Percentiles rank a stretch among this genome's conserved stretches.
phyloP scores from a whole-genome alignment of 2,888 invertebrate species.

The Ormyrus thymus region DNA sequence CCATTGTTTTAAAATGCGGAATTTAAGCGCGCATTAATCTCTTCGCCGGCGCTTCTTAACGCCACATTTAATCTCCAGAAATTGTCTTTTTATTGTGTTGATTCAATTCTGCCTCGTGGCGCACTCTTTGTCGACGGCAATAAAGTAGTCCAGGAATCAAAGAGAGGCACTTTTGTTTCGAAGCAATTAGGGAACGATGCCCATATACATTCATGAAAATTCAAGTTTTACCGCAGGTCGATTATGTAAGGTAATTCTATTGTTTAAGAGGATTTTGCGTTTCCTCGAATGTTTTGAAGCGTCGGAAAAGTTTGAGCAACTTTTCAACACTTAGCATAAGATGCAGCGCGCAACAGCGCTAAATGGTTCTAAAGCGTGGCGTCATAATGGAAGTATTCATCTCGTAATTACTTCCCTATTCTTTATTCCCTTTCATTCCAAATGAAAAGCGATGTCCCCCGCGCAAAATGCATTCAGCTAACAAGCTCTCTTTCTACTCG shows the following conservation, averaged over 20 bases:
- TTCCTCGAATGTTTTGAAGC: background rate
- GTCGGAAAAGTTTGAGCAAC: background rate
- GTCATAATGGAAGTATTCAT: conserved; percentile 6
- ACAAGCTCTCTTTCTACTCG: too few species aligned
- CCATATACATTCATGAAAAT: conserved; percentile 1
- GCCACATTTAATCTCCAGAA: too few species aligned
- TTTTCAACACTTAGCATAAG: background rate
- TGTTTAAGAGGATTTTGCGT: background rate
- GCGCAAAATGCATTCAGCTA: too few species aligned
- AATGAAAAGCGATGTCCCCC: too few species aligned
- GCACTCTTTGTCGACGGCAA: too few species aligned
- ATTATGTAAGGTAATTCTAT: conserved; percentile 18
- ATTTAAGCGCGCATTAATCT: too few species aligned
- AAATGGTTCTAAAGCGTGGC: background rate
- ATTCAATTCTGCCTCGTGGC: too few species aligned
- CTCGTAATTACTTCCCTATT: conserved; percentile 21
- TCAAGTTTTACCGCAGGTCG: background rate
- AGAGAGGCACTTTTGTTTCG: background rate
- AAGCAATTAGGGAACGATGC: conserved; percentile 13
- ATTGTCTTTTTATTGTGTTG: too few species aligned
- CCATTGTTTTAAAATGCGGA: background rate
- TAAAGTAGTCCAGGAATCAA: too few species aligned
- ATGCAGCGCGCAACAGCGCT: background rate
- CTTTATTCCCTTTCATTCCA: background rate
- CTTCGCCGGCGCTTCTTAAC: too few species aligned